Base-by-base conservation (phyloP, 2,113 vertebrate species). In the Scolopax mira region DNA sequence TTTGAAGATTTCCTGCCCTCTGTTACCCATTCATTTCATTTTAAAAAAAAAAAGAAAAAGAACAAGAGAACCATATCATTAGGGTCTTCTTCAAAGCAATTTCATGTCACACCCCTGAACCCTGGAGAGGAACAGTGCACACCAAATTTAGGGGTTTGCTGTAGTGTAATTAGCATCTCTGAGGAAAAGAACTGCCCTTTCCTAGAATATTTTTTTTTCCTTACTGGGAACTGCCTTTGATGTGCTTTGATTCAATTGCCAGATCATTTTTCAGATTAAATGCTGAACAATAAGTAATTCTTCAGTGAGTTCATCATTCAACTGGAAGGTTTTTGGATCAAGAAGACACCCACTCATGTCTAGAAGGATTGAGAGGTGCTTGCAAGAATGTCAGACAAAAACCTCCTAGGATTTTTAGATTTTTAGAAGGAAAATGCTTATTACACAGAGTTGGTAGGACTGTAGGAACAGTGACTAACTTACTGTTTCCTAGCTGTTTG, bases 1-100 rank as follows among this genome's bases (percentile, higher is more conserved):
- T 97, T 96, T 97, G 94, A 90, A 93, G 77, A 94, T 96, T 97
- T 92, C 79, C 23, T 92, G 95, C 83, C 85, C 95, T 89, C 90
- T 97, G 95, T 92, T 96, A 94, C 79, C 21, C 33, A 1, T 84
- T 90, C 57, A 75, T 93, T 97, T 97, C 48, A 73, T 85, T 96
- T 52, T 75, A 23, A 73, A 86, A 86, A 60, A 3, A 30, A 58
- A 64, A 54, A 52, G 37, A n/a, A 85, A 73, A 77, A 64, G 33
- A 58, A 86, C 42, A 67, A 89, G 57, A 71, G 85, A 90, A 81
- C 67, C 22, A 9, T 92, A 94, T 93, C 73, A 46, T 58, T 93
- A 88, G 95, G 52, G 60, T 93, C 66, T 81, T 60, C 79, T 94
- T 97, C 97, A 96, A 97, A 92, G 97, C 78, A 70, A 87, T 80